A percentile compares a stretch with the other conserved stretches of the same genome.
Conservation (phyloP, 2,113 vertebrate species). For the Hirundichthys speculiger region DNA sequence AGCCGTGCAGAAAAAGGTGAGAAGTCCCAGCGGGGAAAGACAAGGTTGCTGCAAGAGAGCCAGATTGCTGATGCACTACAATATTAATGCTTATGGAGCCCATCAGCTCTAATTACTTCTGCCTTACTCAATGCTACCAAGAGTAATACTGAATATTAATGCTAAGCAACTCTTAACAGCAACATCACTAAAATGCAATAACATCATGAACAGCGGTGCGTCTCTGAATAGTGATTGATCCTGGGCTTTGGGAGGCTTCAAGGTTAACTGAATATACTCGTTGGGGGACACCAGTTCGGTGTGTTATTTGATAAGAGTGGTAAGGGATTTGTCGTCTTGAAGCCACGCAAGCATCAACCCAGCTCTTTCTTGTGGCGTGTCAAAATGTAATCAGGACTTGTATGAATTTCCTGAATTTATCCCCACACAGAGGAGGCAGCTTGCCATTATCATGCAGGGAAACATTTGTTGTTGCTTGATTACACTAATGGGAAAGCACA, state of each 20-base stretch:
- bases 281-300: constrained; percentile 36
- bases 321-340: constrained; percentile 23
- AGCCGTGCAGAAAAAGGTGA: constrained; percentile 15
- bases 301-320: constrained; percentile 64
- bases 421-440: constrained; percentile 66
- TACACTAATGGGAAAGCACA: constrained; percentile 81
- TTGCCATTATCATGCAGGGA: constrained; percentile 79
- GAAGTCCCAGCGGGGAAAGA: constrained; percentile 38
- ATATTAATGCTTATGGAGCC: constrained; percentile 73
- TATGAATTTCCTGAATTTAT: constrained; percentile 71
- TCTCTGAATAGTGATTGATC: constrained; percentile 68
- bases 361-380: constrained; percentile 48
- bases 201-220: constrained; percentile 67
- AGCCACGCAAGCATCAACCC: constrained; percentile 30
- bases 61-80: constrained; percentile 62
- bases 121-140: constrained; percentile 44
- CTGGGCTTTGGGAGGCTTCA: constrained; percentile 56
- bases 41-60: constrained; percentile 42
- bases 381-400: constrained; percentile 71
- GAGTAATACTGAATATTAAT: constrained; percentile 74
- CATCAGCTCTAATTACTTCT: constrained; percentile 73
- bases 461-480: constrained; percentile 84
- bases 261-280: constrained; percentile 52
- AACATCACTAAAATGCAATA: constrained; percentile 71
- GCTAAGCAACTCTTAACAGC: constrained; percentile 54